These are phyloP conservation scores for Phodopus roborovskii DNA, from an alignment of 2,113 vertebrate genomes.

Conservation along the genomic window DNA sequence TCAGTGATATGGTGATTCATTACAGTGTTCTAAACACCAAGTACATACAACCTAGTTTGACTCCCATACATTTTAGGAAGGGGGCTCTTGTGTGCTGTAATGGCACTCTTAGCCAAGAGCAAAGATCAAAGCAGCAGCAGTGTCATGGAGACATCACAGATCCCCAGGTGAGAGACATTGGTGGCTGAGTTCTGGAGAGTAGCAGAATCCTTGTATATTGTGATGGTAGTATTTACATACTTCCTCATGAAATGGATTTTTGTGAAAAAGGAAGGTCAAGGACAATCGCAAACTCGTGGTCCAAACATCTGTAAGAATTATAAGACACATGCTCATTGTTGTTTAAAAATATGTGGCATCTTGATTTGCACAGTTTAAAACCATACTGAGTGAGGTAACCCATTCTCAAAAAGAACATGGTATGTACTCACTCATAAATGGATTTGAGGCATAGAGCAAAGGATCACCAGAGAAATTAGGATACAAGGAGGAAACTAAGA, in stretches of 20 bases:
- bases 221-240: not conserved
- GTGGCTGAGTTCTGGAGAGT: not conserved
- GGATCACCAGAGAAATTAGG: too few species aligned
- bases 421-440: too few species aligned
- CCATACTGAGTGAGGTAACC: too few species aligned
- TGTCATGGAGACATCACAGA: accelerated
- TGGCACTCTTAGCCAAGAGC: not conserved
- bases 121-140: not conserved
- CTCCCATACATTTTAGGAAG: not conserved
- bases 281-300: not conserved
- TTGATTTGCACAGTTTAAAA: not conserved
- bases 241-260: not conserved
- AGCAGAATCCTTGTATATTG: not conserved
- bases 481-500: too few species aligned
- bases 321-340: not conserved
- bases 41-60: not conserved
- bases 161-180: not conserved
- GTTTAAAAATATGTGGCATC: not conserved
- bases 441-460: too few species aligned
- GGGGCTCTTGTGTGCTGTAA: not conserved
- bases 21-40: not conserved
- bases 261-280: not conserved
- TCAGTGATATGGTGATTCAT: not conserved
- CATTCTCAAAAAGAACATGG: too few species aligned
- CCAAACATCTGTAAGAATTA: not conserved